Conservation (phyloP, 2,113 vertebrate genomes). For the Ictalurus furcatus region DNA sequence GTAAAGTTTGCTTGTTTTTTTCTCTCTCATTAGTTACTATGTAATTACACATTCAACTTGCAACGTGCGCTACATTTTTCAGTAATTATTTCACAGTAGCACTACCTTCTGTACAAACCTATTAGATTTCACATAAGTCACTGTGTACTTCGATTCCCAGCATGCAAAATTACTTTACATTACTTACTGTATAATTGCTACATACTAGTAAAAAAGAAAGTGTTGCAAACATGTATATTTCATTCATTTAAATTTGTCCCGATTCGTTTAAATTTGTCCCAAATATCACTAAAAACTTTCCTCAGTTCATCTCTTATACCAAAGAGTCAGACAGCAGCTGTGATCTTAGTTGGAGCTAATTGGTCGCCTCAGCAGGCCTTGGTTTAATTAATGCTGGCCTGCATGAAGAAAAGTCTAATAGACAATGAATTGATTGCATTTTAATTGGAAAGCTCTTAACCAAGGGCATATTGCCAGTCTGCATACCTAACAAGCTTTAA, state of each 20-base stretch:
- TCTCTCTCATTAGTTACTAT: neutral
- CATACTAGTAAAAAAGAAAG: neutral
- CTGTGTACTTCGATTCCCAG: neutral
- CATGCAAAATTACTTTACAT: neutral
- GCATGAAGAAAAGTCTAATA: constrained; percentile 14
- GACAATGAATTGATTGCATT: constrained; percentile 38
- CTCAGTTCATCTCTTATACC: neutral
- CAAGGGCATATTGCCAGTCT: constrained; percentile 21
- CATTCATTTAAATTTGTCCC: neutral
- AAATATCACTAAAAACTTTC: neutral
- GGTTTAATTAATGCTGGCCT: constrained; percentile 36
- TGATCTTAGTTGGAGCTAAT: constrained; percentile 7
- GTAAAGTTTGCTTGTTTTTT: neutral
- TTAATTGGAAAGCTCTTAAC: constrained; percentile 34
- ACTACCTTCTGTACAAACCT: neutral
- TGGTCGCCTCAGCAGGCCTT: constrained; percentile 20
- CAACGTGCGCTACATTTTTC: neutral
- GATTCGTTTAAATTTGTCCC: neutral
- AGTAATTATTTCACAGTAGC: neutral
- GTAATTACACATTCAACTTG: neutral
- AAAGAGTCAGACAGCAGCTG: constrained; percentile 4
- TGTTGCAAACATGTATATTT: neutral
- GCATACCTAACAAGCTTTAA: constrained; percentile 25
- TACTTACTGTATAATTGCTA: neutral
- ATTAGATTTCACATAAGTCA: neutral